Conservation (phyloP, 2,797 vertebrate genomes). For the Numenius phaeopus region DNA sequence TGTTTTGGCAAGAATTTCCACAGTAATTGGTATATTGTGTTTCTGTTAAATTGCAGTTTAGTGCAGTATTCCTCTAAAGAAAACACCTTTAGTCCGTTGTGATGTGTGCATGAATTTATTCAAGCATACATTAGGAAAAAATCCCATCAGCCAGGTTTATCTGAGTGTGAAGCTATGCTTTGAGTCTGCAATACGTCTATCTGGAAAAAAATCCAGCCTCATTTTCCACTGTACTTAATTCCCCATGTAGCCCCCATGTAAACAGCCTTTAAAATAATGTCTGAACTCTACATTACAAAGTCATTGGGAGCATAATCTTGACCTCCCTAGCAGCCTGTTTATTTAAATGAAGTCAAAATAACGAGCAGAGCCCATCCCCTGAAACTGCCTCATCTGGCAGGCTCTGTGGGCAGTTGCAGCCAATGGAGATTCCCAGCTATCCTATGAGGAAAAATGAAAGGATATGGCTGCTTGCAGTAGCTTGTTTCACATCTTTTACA, state of each 20-base stretch:
- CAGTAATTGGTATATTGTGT: constrained; percentile 39
- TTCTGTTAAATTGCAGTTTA: constrained; percentile 37
- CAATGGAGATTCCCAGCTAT: background rate
- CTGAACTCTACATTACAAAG: background rate
- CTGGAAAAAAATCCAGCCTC: background rate
- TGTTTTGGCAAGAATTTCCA: background rate
- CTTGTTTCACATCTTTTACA: background rate
- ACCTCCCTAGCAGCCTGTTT: background rate
- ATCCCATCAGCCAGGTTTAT: background rate
- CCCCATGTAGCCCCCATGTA: background rate
- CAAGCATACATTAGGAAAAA: background rate
- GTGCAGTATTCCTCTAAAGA: background rate
- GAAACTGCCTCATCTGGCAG: background rate
- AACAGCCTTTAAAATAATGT: background rate
- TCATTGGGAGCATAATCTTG: background rate
- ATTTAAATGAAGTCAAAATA: background rate
- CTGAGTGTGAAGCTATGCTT: background rate
- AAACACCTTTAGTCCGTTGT: background rate
- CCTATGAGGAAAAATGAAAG: background rate
- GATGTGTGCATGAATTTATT: constrained; percentile 32
- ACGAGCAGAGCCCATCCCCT: background rate
- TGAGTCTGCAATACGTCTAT: background rate
- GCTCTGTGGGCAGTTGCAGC: background rate
- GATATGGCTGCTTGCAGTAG: rapidly evolving
- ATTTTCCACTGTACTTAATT: background rate